Evolutionary conservation across 2,113 vertebrate species (phyloP).

Genomic region (Oostethus manadensis): DNA sequence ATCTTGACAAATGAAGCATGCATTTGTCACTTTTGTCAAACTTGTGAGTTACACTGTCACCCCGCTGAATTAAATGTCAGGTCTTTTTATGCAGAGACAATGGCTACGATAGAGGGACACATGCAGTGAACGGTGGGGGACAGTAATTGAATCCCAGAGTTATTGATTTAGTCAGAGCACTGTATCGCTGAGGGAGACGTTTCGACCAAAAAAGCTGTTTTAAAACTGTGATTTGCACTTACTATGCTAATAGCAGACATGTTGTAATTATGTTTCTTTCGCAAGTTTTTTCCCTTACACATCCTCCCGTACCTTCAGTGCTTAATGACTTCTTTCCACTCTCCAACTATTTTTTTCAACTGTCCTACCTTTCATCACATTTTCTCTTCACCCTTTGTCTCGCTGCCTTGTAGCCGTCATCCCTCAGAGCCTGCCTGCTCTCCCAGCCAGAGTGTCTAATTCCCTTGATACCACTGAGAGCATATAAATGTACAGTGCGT

Average conservation of each 20-base stretch:
- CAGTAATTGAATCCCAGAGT: conserved; percentile 53
- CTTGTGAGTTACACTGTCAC: conserved; percentile 31
- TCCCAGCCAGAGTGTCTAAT: conserved; percentile 18
- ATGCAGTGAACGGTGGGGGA: conserved; percentile 41
- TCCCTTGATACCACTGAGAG: conserved; percentile 11
- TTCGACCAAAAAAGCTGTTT: conserved; percentile 36
- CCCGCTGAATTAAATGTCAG: conserved; percentile 44
- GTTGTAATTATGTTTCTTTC: conserved; percentile 39
- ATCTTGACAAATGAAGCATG: conserved; percentile 16
- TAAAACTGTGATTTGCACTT: conserved; percentile 52
- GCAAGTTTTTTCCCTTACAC: conserved; percentile 34
- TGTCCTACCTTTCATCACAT: conserved; percentile 17
- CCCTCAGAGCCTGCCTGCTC: conserved; percentile 20
- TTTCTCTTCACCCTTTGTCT: conserved; percentile 22
- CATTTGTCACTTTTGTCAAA: conserved; percentile 37
- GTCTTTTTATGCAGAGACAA: conserved; percentile 36
- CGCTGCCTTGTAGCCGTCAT: conserved; percentile 25
- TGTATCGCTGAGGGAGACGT: conserved; percentile 34
- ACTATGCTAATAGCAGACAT: conserved; percentile 36
- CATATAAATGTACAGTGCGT: conserved; percentile 14
- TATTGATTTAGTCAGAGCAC: conserved; percentile 53
- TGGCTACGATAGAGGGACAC: conserved; percentile 15
- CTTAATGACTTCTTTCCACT: neutral
- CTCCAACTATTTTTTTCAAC: neutral
- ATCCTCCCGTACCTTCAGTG: conserved; percentile 5